These are phyloP conservation scores for Neosilurus mollespiculum DNA, from an alignment of 2,797 vertebrate species.

Conservation along the genomic window DNA sequence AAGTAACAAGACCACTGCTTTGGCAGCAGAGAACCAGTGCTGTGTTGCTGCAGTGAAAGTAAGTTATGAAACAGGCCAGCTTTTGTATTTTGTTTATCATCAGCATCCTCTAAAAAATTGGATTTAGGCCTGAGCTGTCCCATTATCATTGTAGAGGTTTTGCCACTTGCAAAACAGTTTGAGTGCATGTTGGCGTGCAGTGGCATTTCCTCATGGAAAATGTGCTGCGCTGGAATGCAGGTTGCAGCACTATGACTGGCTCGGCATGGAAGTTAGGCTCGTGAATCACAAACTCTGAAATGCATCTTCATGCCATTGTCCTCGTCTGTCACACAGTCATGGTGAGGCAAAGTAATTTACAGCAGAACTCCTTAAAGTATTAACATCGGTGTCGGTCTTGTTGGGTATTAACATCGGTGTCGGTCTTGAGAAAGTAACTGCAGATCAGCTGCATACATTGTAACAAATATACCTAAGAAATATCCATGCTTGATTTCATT, in stretches of 20 bases:
- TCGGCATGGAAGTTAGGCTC: conserved; percentile 50
- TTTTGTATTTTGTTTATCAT: conserved; percentile 71
- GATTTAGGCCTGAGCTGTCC: conserved; percentile 65
- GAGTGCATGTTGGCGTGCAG: conserved; percentile 39
- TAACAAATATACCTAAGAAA: background rate
- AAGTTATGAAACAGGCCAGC: conserved; percentile 72
- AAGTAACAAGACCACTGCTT: conserved; percentile 33
- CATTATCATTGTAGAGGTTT: conserved; percentile 62
- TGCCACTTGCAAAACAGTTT: conserved; percentile 37
- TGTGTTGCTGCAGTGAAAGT: conserved; percentile 67
- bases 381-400: conserved; percentile 39
- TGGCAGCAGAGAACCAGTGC: conserved; percentile 44
- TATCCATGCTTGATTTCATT: background rate
- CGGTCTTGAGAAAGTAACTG: background rate
- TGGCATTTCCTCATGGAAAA: conserved; percentile 71
- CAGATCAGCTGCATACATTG: background rate
- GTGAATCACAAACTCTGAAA: conserved; percentile 55
- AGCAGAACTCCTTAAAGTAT: conserved; percentile 33
- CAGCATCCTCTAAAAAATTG: conserved; percentile 66
- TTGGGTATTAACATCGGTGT: too few relatives aligned
- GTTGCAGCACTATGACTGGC: conserved; percentile 56
- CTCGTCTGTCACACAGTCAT: conserved; percentile 43
- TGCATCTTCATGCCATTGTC: conserved; percentile 51
- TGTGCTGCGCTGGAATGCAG: conserved; percentile 61
- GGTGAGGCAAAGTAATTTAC: conserved; percentile 47